Evolutionary conservation across 2,113 vertebrate species (phyloP).

Genomic region (Phocoena phocoena): DNA sequence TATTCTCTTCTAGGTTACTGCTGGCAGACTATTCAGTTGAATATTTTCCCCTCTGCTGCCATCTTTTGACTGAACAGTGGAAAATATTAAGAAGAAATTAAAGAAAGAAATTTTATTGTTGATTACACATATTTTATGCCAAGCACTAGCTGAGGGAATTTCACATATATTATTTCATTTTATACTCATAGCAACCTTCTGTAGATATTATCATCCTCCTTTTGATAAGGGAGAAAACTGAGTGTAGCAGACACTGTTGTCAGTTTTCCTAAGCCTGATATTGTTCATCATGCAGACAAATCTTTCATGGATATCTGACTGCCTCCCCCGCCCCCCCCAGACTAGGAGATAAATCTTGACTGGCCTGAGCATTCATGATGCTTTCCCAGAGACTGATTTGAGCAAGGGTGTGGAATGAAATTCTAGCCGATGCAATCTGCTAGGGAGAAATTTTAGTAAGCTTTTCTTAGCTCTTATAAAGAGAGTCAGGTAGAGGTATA

Average conservation of each 20-base stretch:
- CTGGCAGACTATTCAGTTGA: neutral
- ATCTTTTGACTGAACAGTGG: neutral
- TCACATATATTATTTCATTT: neutral
- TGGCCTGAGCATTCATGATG: neutral
- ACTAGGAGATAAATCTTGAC: neutral
- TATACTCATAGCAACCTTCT: neutral
- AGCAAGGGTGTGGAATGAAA: neutral
- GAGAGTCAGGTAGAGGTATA: neutral
- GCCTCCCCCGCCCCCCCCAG: neutral
- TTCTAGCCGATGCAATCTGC: neutral
- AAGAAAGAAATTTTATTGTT: neutral
- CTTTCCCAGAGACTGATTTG: neutral
- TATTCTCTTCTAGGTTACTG: neutral
- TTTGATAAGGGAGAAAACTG: neutral
- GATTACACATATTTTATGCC: neutral
- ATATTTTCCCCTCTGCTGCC: constrained; percentile 14
- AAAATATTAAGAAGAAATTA: neutral
- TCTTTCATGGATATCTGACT: neutral
- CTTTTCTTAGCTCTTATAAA: neutral
- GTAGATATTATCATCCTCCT: neutral
- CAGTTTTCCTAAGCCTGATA: neutral
- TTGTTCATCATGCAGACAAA: neutral
- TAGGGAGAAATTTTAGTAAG: neutral
- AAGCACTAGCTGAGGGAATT: neutral
- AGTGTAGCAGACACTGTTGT: neutral